phyloP scores from a whole-genome alignment of 1,140 invertebrate genomes.

The Panulirus ornatus region DNA sequence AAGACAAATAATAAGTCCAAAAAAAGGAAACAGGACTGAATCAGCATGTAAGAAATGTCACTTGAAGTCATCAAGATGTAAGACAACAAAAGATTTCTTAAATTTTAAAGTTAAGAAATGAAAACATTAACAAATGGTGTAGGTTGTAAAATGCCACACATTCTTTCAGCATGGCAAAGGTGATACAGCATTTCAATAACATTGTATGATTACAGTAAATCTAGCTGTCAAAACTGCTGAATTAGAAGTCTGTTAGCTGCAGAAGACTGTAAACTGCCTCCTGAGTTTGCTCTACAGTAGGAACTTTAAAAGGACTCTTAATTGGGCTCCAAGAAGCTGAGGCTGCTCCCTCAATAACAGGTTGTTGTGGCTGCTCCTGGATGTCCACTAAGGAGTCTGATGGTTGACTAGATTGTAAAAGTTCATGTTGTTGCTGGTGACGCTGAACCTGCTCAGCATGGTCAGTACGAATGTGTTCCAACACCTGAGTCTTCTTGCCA shows the following conservation, averaged over 20 bases:
- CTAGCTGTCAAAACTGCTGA: neutral
- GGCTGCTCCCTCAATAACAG: constrained; percentile 5
- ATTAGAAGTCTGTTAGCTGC: constrained; percentile 61
- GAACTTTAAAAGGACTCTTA: constrained; percentile 65
- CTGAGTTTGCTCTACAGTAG: constrained; percentile 68
- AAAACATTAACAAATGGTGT: neutral
- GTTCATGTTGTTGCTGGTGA: constrained; percentile 61
- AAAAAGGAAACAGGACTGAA: too few species aligned
- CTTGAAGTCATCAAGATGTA: neutral
- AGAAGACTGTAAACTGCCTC: constrained; percentile 65
- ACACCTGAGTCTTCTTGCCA: constrained; percentile 72
- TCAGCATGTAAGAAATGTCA: neutral
- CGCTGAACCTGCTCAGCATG: constrained; percentile 73
- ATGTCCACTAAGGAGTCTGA: constrained; percentile 25
- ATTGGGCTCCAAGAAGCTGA: constrained; percentile 53
- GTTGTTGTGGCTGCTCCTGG: constrained; percentile 26
- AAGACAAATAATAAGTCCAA: too few species aligned
- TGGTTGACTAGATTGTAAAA: constrained; percentile 31
- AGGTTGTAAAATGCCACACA: neutral
- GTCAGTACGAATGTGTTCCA: constrained; percentile 73
- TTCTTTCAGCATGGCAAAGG: neutral
- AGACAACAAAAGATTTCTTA: neutral
- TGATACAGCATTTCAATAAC: neutral
- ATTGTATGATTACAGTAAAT: neutral
- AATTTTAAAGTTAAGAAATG: neutral